Evolutionary conservation across 2,797 vertebrate genomes (phyloP), one percentile per base, ranked within the genome.

Genomic region (Phaenicophaeus curvirostris): DNA sequence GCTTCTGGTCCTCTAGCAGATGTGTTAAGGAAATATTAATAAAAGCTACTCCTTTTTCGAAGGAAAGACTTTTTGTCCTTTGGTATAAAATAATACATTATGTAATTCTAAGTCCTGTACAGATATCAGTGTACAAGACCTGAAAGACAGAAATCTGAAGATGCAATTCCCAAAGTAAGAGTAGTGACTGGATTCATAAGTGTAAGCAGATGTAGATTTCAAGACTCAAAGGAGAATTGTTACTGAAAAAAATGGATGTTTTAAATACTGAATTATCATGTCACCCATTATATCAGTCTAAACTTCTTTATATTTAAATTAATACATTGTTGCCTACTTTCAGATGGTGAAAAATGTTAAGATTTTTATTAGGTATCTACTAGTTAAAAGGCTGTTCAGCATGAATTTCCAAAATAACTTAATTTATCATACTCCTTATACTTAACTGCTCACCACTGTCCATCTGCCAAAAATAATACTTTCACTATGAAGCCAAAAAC

Each of bases 391-490:
- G 33, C 33, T 78, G 31, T 11, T 88, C 79, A 86, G 35, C 20
- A 28, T 4, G 13, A 13, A 77, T 55, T 31, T 85, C 62, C 33
- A 80, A 87, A 94, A 55, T 14, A 87, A 67, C 28, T 59, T 72
- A 3, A 57, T 82, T 86, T 78, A 84, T 85, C 58, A 48, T 48
- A 41, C 13, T 81, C n/a, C 35, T 87, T 87, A 87, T 13, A 44
- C 9, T 89, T 85, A 73, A 39, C 6, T 88, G 54, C 10, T 86
- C 62, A 91, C 35, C 39, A 63, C 4, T 46, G 31, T 53, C 44
- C 65, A 68, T 46, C 33, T 62, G 81, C 69, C 87, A 96, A 87
- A 93, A 88, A 78, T 19, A 90, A 87, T 11, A 92, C 41, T 74
- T 59, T 28, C 25, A 84, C 11, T 86, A 75, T n/a, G 3, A 30